phyloP scores from a whole-genome alignment of 2,113 vertebrate species.

The Strix uralensis region DNA sequence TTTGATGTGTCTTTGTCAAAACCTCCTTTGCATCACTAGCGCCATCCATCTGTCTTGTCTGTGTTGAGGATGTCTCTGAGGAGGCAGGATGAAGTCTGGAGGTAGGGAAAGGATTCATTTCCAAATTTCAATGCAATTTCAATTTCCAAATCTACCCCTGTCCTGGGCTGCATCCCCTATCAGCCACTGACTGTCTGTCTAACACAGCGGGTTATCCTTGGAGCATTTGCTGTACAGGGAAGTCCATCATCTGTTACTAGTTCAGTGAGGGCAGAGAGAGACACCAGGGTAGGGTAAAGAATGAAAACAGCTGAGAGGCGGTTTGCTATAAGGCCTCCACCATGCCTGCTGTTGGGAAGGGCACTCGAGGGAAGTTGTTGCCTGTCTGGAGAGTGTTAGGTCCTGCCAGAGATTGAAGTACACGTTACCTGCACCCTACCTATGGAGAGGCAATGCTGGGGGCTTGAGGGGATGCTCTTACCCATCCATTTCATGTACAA shows the following conservation, averaged over 20 bases:
- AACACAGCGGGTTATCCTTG: neutral
- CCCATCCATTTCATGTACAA: neutral
- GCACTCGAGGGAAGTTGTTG: fast-evolving
- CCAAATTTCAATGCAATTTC: too few relatives aligned
- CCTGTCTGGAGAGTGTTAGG: fast-evolving
- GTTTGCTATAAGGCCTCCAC: neutral
- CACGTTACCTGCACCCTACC: fast-evolving
- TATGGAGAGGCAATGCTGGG: fast-evolving
- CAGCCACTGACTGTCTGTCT: neutral
- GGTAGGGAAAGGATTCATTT: neutral
- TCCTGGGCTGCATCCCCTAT: neutral
- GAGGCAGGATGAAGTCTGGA: neutral
- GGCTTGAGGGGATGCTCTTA: neutral
- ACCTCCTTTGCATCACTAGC: neutral
- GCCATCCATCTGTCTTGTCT: neutral
- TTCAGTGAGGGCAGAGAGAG: neutral
- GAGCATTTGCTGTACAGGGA: neutral
- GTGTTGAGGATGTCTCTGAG: neutral
- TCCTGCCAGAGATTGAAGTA: neutral
- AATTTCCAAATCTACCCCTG: neutral
- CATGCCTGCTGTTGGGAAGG: neutral
- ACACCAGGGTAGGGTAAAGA: too few relatives aligned
- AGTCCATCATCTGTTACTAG: too few relatives aligned
- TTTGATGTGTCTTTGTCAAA: neutral
- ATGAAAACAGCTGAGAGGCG: too few relatives aligned